Percentiles rank a stretch among this genome's conserved stretches.
Evolutionary conservation across 1,140 invertebrate genomes (phyloP).

Genomic region (Camponotus vicinus): DNA sequence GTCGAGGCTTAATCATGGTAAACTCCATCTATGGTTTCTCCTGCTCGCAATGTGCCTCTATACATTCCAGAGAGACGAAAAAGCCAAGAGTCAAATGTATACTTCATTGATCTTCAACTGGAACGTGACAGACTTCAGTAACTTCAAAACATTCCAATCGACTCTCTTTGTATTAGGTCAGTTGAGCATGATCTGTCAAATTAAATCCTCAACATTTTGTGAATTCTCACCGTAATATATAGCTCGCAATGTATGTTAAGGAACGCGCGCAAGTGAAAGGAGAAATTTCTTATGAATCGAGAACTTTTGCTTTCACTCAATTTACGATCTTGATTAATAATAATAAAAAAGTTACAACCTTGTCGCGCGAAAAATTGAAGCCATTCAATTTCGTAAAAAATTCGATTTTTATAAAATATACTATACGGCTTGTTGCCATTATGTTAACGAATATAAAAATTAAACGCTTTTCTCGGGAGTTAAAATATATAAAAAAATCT

Average conservation of each 20-base stretch:
- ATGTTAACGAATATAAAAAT: not conserved
- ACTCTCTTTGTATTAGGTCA: constrained; percentile 88
- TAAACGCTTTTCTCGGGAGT: not conserved
- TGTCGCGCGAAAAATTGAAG: constrained; percentile 13
- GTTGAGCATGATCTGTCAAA: constrained; percentile 26
- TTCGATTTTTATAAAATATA: not conserved
- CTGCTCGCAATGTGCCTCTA: constrained; percentile 91
- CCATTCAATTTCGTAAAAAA: not conserved
- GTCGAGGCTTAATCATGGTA: constrained; percentile 85
- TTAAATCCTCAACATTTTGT: not conserved
- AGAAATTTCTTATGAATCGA: constrained; percentile 10
- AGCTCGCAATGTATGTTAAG: not conserved
- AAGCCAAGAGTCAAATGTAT: constrained; percentile 89
- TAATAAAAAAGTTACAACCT: constrained; percentile 24
- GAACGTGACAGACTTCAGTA: constrained; percentile 88
- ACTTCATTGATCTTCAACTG: constrained; percentile 90
- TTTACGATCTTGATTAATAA: not conserved
- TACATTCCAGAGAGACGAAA: constrained; percentile 93
- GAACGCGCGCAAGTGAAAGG: constrained; percentile 31
- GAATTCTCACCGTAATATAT: not conserved
- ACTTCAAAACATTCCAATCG: constrained; percentile 90
- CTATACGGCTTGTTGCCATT: not conserved
- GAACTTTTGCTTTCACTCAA: constrained; percentile 47
- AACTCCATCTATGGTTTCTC: constrained; percentile 89
- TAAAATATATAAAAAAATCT: not conserved